A percentile compares a stretch with the other conserved stretches of the same genome.
These are phyloP conservation scores for Hypotaenidia okinawae DNA, from an alignment of 2,797 vertebrate genomes.

Conservation along the genomic window DNA sequence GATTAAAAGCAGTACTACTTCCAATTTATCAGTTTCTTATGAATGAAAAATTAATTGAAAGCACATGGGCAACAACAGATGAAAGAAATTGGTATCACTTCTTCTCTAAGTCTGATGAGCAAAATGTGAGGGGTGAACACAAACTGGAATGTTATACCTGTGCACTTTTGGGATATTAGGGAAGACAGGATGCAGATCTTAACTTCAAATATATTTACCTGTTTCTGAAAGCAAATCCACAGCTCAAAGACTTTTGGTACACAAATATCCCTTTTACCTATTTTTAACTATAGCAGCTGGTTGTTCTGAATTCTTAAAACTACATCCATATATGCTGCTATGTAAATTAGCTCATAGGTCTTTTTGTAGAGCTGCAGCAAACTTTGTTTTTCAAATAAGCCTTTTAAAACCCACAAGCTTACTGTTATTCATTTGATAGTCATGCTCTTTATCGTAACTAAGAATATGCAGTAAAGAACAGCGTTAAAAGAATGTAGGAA, in stretches of 20 bases:
- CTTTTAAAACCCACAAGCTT: slow-evolving; percentile 20
- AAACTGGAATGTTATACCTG: neutral
- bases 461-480: slow-evolving; percentile 41
- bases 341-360: neutral
- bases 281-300: neutral
- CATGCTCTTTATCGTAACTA: slow-evolving; percentile 41
- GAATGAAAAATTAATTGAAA: slow-evolving; percentile 45
- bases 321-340: neutral
- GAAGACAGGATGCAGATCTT: neutral
- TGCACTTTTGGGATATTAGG: neutral
- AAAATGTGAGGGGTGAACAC: neutral
- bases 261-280: neutral
- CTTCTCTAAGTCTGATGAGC: neutral
- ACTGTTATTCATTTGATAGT: slow-evolving; percentile 51
- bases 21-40: slow-evolving; percentile 30
- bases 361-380: neutral
- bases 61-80: neutral
- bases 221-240: neutral
- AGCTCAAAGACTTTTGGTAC: neutral
- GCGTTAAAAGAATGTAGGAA: slow-evolving; percentile 40
- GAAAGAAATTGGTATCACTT: neutral
- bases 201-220: neutral
- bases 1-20: neutral
- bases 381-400: neutral
- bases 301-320: neutral